phyloP scores from a whole-genome alignment of 2,888 invertebrate genomes.

The Epinotia nisella region DNA sequence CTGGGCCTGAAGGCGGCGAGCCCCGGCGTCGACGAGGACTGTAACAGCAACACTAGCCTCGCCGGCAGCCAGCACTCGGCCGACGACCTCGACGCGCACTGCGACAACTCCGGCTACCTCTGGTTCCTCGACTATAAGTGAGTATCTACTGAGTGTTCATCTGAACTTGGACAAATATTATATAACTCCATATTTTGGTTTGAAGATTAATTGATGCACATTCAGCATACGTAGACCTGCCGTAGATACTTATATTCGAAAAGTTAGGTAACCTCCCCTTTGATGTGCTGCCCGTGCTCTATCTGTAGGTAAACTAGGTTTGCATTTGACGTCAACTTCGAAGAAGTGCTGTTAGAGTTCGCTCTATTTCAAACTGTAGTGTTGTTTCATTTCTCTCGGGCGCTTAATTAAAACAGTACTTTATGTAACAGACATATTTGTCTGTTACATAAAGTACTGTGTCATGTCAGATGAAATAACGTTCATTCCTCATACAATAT shows the following conservation, averaged over 20 bases:
- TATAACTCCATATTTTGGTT: too few relatives aligned
- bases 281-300: too few relatives aligned
- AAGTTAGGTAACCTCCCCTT: too few relatives aligned
- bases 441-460: too few relatives aligned
- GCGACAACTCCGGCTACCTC: constrained; percentile 95
- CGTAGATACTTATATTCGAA: too few relatives aligned
- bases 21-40: constrained; percentile 82
- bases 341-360: background rate
- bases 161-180: background rate
- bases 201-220: too few relatives aligned
- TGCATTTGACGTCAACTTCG: background rate
- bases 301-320: background rate
- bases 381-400: background rate
- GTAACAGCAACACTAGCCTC: constrained; percentile 83
- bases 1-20: constrained; percentile 83
- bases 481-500: background rate
- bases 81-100: constrained; percentile 80
- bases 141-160: constrained; percentile 67
- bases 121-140: constrained; percentile 96
- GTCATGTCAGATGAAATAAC: background rate
- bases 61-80: constrained; percentile 80
- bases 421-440: background rate
- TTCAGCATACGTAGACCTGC: too few relatives aligned
- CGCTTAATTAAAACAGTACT: background rate
- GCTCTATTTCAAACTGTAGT: background rate